These are phyloP conservation scores for Campaea margaritaria DNA, from an alignment of 2,888 invertebrate genomes.

Conservation along the genomic window DNA sequence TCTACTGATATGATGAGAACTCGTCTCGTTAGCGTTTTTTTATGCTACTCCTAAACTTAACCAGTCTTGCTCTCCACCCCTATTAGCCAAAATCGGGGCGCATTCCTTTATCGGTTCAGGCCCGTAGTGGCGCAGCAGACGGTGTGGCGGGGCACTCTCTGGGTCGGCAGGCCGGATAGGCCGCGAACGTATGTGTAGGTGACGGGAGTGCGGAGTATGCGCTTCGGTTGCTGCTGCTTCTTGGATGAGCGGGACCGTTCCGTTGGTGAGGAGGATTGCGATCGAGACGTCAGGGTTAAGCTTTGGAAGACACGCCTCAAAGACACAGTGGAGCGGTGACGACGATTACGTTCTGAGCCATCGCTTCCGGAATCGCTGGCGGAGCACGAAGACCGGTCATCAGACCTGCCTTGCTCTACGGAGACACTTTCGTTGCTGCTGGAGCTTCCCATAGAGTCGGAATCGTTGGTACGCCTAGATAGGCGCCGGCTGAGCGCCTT, in stretches of 20 bases:
- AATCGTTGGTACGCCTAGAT: constrained; percentile 79
- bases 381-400: constrained; percentile 81
- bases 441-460: constrained; percentile 75
- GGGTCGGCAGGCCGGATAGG: constrained; percentile 92
- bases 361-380: constrained; percentile 88
- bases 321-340: constrained; percentile 86
- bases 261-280: constrained; percentile 86
- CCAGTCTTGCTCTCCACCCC: constrained; percentile 76
- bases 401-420: constrained; percentile 66
- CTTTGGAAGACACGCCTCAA: constrained; percentile 90
- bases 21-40: constrained; percentile 62
- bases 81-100: constrained; percentile 43
- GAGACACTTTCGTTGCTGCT: constrained; percentile 79
- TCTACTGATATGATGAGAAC: constrained; percentile 79
- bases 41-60: constrained; percentile 69
- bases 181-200: constrained; percentile 93
- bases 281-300: constrained; percentile 86
- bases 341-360: constrained; percentile 80
- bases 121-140: constrained; percentile 68
- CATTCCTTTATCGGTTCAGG: constrained; percentile 69
- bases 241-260: constrained; percentile 76
- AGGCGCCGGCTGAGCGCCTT: constrained; percentile 88
- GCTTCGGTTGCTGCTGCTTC: constrained; percentile 88
- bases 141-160: constrained; percentile 88
- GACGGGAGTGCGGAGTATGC: constrained; percentile 91